Conservation (phyloP, 2,888 invertebrate genomes). For the Halictus quadricinctus region DNA sequence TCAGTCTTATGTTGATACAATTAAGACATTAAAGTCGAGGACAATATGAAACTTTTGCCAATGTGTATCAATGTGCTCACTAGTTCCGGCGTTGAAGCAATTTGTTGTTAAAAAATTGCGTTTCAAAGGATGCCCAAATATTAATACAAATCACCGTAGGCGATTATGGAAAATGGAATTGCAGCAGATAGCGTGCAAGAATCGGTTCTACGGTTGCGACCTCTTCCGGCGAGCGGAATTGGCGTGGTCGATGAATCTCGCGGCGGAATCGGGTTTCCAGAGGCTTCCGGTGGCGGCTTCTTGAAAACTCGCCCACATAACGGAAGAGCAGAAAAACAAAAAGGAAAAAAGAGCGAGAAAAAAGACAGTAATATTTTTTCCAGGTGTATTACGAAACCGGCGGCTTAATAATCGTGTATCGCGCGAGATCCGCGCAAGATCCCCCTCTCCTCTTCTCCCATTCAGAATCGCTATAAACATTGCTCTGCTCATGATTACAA, state of each 20-base stretch:
- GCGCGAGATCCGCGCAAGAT: constrained; percentile 75
- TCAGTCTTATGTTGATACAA: too few relatives aligned
- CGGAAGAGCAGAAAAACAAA: background rate
- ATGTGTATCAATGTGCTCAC: too few relatives aligned
- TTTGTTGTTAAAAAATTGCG: too few relatives aligned
- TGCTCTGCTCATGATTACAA: constrained; percentile 81
- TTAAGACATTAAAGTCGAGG: too few relatives aligned
- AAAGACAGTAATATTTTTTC: constrained; percentile 63
- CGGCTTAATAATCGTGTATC: constrained; percentile 78
- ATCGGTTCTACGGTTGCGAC: background rate
- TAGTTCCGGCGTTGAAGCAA: too few relatives aligned
- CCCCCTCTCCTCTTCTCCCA: constrained; percentile 54
- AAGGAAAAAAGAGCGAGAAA: constrained; percentile 43
- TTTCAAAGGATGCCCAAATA: too few relatives aligned
- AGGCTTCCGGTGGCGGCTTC: constrained; percentile 31
- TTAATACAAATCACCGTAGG: background rate
- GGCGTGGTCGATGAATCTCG: background rate
- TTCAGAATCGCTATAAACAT: constrained; percentile 77
- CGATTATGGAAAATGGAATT: background rate
- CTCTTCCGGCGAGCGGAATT: background rate
- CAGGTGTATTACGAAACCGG: constrained; percentile 77
- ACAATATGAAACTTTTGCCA: too few relatives aligned
- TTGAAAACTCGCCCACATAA: constrained; percentile 51
- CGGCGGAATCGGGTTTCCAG: constrained; percentile 8
- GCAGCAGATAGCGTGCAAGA: background rate